Evolutionary conservation across 35 echinoderm and acorn worm species (phyloP).

Genomic region (Strongylocentrotus purpuratus): DNA sequence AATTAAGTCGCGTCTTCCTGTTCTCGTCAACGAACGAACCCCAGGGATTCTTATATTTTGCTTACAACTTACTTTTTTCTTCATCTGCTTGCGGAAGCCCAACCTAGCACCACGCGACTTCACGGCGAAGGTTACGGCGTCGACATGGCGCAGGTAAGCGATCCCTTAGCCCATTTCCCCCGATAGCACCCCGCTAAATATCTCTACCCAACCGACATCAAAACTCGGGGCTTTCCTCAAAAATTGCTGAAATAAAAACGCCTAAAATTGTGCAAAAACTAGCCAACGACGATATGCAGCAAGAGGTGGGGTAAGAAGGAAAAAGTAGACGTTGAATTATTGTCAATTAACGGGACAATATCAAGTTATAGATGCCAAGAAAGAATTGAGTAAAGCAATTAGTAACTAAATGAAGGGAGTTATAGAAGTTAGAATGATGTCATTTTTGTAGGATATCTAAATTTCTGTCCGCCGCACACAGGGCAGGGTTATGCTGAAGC

Average conservation of each 20-base stretch:
- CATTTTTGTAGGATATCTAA: background rate
- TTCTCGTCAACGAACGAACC: background rate
- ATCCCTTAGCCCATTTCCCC: background rate
- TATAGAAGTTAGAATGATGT: background rate
- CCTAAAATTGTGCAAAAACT: background rate
- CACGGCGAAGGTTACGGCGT: conserved; percentile 37
- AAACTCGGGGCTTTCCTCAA: background rate
- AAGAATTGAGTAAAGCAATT: background rate
- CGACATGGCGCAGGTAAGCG: conserved; percentile 50
- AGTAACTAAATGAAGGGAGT: background rate
- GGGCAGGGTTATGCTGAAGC: background rate
- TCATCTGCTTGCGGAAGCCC: conserved; percentile 29
- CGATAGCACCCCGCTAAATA: background rate
- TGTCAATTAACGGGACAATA: background rate
- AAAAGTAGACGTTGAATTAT: background rate
- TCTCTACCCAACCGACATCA: background rate
- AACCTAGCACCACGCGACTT: conserved; percentile 39
- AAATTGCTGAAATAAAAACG: background rate
- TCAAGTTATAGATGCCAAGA: background rate
- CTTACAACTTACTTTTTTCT: background rate
- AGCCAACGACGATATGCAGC: background rate
- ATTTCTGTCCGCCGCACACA: background rate
- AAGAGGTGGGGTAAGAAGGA: background rate
- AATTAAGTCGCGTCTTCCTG: background rate
- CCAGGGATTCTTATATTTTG: background rate